Evolutionary conservation across 2,888 invertebrate genomes (phyloP).

Genomic region (Aplocera efformata): DNA sequence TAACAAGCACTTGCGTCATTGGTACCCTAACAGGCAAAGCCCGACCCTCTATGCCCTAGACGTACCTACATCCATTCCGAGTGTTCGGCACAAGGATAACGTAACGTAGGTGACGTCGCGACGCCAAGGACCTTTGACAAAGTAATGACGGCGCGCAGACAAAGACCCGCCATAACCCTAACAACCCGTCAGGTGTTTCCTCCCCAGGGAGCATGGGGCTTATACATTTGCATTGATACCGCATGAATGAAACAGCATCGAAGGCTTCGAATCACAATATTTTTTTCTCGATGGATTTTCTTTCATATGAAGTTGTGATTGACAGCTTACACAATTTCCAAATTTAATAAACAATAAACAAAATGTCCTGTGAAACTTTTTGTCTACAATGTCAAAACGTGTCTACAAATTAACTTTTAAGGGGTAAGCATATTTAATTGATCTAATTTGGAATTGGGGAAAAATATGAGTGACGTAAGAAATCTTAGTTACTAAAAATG

Average conservation of each 20-base stretch:
- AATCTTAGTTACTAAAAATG: no score
- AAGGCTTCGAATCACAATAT: slow-evolving; percentile 26
- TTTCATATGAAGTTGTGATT: no score
- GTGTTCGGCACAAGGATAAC: slow-evolving; percentile 29
- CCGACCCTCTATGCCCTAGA: not conserved
- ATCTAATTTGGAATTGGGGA: no score
- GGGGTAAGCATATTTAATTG: no score
- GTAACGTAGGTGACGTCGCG: slow-evolving; percentile 31
- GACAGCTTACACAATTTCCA: no score
- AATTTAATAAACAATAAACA: no score
- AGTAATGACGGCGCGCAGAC: slow-evolving; percentile 72
- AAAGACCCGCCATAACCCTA: slow-evolving; percentile 42
- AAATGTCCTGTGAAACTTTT: no score
- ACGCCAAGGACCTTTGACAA: slow-evolving; percentile 69
- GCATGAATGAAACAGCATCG: no score
- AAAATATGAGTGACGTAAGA: no score
- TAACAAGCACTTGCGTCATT: slow-evolving; percentile 15
- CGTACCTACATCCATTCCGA: slow-evolving; percentile 2
- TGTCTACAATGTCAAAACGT: no score
- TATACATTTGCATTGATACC: slow-evolving; percentile 37
- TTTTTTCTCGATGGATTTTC: not conserved
- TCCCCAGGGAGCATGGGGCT: slow-evolving; percentile 32
- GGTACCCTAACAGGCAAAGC: slow-evolving; percentile 14
- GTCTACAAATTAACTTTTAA: no score
- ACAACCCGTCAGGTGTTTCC: slow-evolving; percentile 31